Conservation (phyloP, 2,888 invertebrate genomes). For the Diarsia mendica region DNA sequence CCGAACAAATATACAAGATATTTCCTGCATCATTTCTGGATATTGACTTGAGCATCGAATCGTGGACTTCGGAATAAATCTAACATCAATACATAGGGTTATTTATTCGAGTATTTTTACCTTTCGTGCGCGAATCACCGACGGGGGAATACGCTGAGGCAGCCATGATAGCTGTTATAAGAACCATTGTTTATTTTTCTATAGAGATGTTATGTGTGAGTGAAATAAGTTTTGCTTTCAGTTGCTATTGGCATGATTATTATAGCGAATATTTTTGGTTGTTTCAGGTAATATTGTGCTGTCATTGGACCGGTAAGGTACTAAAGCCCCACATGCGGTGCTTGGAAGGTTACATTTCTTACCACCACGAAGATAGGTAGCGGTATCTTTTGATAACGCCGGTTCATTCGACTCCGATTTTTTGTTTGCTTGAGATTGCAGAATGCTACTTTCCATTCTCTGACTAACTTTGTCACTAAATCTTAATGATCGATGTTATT, state of each 20-base stretch:
- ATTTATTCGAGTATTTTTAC: constrained; percentile 67
- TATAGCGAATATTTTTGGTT: constrained; percentile 39
- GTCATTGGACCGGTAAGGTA: not conserved
- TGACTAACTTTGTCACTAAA: not conserved
- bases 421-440: not conserved
- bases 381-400: not conserved
- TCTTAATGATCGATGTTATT: no score
- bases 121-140: constrained; percentile 62
- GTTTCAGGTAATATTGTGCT: constrained; percentile 49
- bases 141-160: constrained; percentile 51
- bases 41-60: constrained; percentile 47
- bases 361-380: not conserved
- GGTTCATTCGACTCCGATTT: not conserved
- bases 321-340: not conserved
- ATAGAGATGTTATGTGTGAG: constrained; percentile 18
- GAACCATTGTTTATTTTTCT: constrained; percentile 57
- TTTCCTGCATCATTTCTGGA: constrained; percentile 57
- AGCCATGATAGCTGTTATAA: constrained; percentile 45
- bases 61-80: constrained; percentile 67
- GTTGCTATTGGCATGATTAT: constrained; percentile 24
- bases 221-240: constrained; percentile 37
- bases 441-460: not conserved
- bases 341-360: not conserved
- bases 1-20: constrained; percentile 53
- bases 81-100: constrained; percentile 63